Evolutionary conservation across 92 coral and sea anemone species (phyloP).

Genomic region (Umimayanthus chanpuru): DNA sequence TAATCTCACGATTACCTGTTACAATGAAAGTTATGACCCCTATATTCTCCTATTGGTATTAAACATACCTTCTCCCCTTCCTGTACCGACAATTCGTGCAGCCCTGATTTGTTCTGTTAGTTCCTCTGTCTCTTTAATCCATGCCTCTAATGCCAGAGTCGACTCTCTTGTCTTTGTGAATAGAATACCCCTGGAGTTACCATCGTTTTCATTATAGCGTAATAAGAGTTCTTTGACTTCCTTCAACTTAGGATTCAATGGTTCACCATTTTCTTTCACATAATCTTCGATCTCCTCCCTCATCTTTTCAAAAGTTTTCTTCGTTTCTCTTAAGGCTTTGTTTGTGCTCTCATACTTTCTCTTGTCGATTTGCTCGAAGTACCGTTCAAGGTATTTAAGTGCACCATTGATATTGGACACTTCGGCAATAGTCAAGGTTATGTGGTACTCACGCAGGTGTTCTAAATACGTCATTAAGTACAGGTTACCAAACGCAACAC

Average conservation of each 20-base stretch:
- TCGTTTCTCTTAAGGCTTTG: constrained; percentile 44
- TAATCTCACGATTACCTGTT: too few relatives aligned
- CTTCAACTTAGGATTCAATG: constrained; percentile 68
- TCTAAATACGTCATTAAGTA: constrained; percentile 76
- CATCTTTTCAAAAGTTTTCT: constrained; percentile 41
- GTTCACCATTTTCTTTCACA: constrained; percentile 58
- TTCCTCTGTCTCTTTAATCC: constrained; percentile 74
- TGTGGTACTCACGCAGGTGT: constrained; percentile 77
- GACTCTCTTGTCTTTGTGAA: constrained; percentile 84
- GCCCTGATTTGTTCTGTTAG: constrained; percentile 62
- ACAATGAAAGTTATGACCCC: too few relatives aligned
- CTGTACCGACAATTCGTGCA: constrained; percentile 74
- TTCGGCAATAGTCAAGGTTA: constrained; percentile 74
- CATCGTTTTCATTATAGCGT: background rate
- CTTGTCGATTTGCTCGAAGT: constrained; percentile 57
- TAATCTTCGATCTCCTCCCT: constrained; percentile 36
- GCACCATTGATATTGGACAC: constrained; percentile 82
- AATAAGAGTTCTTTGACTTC: constrained; percentile 59
- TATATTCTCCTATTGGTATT: background rate
- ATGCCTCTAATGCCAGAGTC: constrained; percentile 70
- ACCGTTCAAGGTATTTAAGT: constrained; percentile 52
- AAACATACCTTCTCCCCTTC: constrained; percentile 70
- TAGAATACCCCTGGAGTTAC: constrained; percentile 77
- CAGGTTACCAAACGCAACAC: constrained; percentile 55
- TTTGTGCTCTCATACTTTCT: constrained; percentile 51